phyloP scores from a whole-genome alignment of 2,888 invertebrate genomes.

The Aphodius granarius region DNA sequence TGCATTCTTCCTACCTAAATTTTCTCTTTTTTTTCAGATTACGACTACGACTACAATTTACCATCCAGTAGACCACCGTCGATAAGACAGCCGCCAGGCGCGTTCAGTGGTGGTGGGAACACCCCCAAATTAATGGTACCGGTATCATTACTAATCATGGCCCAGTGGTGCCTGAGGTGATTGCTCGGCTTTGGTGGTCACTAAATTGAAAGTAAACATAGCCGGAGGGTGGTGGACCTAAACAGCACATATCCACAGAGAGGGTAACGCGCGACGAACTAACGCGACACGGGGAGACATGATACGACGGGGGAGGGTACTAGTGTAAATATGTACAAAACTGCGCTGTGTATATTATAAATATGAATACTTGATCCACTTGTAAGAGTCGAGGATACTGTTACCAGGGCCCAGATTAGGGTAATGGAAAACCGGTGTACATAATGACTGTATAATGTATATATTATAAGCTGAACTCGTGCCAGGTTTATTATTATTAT shows the following conservation, averaged over 20 bases:
- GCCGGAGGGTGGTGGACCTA: not conserved
- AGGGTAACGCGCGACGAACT: not conserved
- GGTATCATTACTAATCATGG: constrained; percentile 27
- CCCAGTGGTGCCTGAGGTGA: constrained; percentile 42
- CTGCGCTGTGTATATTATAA: constrained; percentile 30
- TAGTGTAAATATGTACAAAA: constrained; percentile 44
- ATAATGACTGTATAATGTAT: not conserved
- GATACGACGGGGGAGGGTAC: not conserved
- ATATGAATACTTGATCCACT: not conserved
- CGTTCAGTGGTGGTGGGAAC: constrained; percentile 40
- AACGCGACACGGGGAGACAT: constrained; percentile 12
- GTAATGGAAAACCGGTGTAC: not conserved
- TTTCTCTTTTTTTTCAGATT: constrained; percentile 18
- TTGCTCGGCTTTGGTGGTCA: constrained; percentile 22
- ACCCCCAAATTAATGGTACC: constrained; percentile 13
- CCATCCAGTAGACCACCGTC: constrained; percentile 52
- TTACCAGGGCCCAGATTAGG: not conserved
- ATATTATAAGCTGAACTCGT: not conserved
- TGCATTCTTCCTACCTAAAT: not conserved
- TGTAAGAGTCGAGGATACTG: not conserved
- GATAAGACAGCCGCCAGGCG: constrained; percentile 51
- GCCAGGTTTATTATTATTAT: not conserved
- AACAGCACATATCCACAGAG: not conserved
- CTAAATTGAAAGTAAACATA: constrained; percentile 17
- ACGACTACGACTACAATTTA: constrained; percentile 48